Evolutionary conservation across 2,113 vertebrate genomes (phyloP).

Genomic region (Scolopax mira): DNA sequence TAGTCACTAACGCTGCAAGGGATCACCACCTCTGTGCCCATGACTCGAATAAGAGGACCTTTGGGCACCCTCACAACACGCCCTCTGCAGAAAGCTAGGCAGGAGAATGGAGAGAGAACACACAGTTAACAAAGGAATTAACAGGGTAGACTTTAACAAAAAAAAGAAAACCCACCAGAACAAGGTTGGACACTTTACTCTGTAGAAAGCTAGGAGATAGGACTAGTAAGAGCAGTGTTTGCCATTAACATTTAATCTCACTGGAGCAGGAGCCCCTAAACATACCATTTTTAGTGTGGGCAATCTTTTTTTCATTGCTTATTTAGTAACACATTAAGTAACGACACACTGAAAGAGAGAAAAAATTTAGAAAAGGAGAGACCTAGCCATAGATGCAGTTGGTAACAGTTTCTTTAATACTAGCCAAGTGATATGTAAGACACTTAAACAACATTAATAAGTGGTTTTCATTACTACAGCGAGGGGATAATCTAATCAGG

Average conservation of each 20-base stretch:
- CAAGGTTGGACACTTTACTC: neutral
- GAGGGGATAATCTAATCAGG: neutral
- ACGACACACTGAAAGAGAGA: neutral
- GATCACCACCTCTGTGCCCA: conserved; percentile 84
- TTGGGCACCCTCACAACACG: conserved; percentile 86
- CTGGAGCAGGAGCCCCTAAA: neutral
- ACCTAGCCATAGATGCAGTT: neutral
- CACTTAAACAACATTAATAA: neutral
- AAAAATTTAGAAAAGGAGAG: neutral
- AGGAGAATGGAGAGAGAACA: neutral
- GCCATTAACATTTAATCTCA: neutral
- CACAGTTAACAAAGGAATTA: neutral
- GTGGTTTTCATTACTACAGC: neutral
- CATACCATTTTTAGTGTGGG: neutral
- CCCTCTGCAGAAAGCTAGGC: conserved; percentile 74
- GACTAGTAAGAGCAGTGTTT: neutral
- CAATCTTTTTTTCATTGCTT: neutral
- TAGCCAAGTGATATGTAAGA: neutral
- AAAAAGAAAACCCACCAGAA: too few relatives aligned
- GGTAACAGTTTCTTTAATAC: neutral
- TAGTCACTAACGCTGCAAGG: conserved; percentile 88
- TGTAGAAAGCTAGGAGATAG: neutral
- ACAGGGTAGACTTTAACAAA: neutral
- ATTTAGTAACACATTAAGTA: neutral
- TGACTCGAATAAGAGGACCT: conserved; percentile 84